Evolutionary conservation across 2,113 vertebrate genomes (phyloP), one percentile per base, ranked within the genome.

Genomic region (Microcebus jonahi): DNA sequence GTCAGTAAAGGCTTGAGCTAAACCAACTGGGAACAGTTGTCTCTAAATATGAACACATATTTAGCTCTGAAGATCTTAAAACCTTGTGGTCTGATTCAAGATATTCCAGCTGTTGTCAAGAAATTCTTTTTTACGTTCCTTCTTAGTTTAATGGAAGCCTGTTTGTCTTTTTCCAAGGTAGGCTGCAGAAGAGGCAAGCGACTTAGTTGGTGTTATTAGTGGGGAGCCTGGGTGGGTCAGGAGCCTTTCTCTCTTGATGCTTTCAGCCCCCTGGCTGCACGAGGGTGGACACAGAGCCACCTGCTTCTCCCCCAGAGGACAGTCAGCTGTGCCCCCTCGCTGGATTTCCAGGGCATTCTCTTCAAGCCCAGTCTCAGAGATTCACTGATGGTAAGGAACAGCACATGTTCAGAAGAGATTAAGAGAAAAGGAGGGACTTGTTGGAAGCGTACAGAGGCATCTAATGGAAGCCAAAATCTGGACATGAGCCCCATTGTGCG

Each of bases 1-100:
- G 42, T 67, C 55, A 36, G 11, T 29, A 55, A 57, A 31, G 31
- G 25, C 8, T 53, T 83, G 50, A 87, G n/a, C 42, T 42, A 82
- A 29, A 79, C 42, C 89, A 88, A 34, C 39, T 70, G 73, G 59
- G 73, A 88, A 34, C 73, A 29, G 88, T 76, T 85, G 71, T 68
- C 59, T 70, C n/a, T 50, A 42, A 42, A 42, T 42, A 42, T 42
- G 42, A 42, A 42, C 42, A 42, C 73, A 12, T 75, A 20, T 50
- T 75, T 88, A 83, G 31, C 90, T 77, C 92, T 70, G 50, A 93
- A 95, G 71, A 83, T 50, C 36, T 42, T 86, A 15, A 84, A 63
- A 65, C 45, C 23, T 29, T 96, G 48, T 61, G 68, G 42, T 91
- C 92, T 76, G 57, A 23, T 70, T 79, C 50, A 77, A 95, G 71